A percentile compares a stretch with the other conserved stretches of the same genome.
These are phyloP conservation scores for Labeo catla DNA, from an alignment of 2,113 vertebrate genomes.

Conservation along the genomic window DNA sequence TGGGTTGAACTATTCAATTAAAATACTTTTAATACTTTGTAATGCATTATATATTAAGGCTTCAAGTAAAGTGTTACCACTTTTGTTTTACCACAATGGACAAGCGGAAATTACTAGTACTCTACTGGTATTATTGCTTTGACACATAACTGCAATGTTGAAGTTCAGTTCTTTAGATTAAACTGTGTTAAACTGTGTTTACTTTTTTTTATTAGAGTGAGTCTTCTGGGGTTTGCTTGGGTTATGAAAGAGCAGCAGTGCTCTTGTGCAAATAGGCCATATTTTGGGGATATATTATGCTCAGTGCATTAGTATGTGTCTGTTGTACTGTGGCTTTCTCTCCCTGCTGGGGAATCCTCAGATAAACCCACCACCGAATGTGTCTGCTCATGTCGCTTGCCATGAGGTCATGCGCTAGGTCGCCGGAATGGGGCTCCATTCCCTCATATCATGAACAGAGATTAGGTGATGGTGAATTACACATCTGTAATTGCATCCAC, in stretches of 20 bases:
- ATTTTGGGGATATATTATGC: slow-evolving; percentile 54
- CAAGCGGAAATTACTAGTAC: background rate
- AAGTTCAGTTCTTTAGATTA: background rate
- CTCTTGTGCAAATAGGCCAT: slow-evolving; percentile 20
- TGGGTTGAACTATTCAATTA: background rate
- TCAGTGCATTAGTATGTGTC: slow-evolving; percentile 52
- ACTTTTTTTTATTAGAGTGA: background rate
- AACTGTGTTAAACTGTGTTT: background rate
- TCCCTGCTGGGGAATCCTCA: slow-evolving; percentile 22
- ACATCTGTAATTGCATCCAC: slow-evolving; percentile 30
- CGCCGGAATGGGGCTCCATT: background rate
- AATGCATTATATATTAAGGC: background rate
- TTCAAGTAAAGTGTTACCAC: background rate
- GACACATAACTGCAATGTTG: background rate
- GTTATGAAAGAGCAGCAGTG: slow-evolving; percentile 33
- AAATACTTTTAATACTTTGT: background rate
- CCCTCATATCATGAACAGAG: slow-evolving; percentile 32
- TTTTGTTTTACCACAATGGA: background rate
- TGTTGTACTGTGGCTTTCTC: slow-evolving; percentile 52
- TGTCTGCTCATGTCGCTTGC: background rate
- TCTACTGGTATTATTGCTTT: background rate
- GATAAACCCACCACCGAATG: slow-evolving; percentile 23
- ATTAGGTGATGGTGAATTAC: slow-evolving; percentile 20
- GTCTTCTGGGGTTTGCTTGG: background rate
- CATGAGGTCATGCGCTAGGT: background rate